Base-by-base conservation (phyloP, 2,113 vertebrate genomes). In the Alethe diademata region DNA sequence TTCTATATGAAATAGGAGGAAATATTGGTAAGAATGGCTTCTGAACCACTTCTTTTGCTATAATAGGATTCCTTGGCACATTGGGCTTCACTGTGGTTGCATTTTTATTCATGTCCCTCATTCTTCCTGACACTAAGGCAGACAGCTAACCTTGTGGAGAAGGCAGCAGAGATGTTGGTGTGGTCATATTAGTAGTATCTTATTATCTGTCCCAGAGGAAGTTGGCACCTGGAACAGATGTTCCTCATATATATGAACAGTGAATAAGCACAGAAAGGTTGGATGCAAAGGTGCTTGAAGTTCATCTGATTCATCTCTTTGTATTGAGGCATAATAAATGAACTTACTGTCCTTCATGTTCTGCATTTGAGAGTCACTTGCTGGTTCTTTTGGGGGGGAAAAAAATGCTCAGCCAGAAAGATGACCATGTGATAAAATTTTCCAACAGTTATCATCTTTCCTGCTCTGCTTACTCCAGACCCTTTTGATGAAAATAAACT, bases 1-100 rank as follows among this genome's bases (percentile, higher is more conserved):
- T 98, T 97, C 98, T 99, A 57, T 99, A 98, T 98, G 99, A 99
- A 98, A 98, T 99, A 42, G 99, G 99, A 96, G 99, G 99, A 96
- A 99, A 99, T 98, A 99, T 99, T 90, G 99, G 99, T 99, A 98
- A 99, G 99, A 97, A 56, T 10, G 19, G 38, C 93, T 96, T 79
- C 69, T 78, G 50, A 62, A 88, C 26, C 70, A 42, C 64, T 74
- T 38, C 12, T 23, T 62, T 51, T 91, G 38, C 36, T 78, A 58
- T 56, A 79, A 78, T 48, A 38, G 42, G 50, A 57, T 95, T 90
- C 35, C 24, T 60, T 80, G 43, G 35, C 11, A 16, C 0, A 1
- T 29, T 58, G 19, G 42, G 18, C 14, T 91, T 86, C 51, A 23
- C 40, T 58, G 35, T 25, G 12, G 17, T 12, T 95, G 26, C 35